Evolutionary conservation across 2,113 vertebrate genomes (phyloP).

Genomic region (Puffinus mauretanicus): DNA sequence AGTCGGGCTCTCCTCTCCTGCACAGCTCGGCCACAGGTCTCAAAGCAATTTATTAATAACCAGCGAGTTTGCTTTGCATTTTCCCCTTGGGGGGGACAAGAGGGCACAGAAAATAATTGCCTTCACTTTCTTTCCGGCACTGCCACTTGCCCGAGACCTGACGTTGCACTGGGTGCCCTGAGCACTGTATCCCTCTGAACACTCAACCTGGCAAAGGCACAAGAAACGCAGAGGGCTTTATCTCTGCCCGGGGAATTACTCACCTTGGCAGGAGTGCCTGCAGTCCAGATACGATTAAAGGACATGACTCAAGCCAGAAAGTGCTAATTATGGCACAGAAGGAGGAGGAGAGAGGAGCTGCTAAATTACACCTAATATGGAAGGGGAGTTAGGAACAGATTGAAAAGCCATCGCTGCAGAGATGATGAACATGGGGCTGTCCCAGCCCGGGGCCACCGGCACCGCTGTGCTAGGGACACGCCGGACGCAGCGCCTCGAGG

Average conservation of each 20-base stretch:
- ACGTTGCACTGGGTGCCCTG: accelerated
- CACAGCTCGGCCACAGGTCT: accelerated
- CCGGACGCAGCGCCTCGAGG: accelerated
- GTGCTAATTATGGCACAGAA: not conserved
- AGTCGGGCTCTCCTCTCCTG: not conserved
- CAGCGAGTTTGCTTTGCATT: not conserved
- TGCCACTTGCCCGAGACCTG: not conserved
- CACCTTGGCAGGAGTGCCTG: not conserved
- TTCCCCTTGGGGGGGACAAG: not conserved
- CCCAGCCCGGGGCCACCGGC: not conserved
- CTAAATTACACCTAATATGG: not conserved
- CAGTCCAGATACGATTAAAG: not conserved
- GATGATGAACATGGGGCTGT: not conserved
- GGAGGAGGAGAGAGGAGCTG: not conserved
- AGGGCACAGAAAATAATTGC: not conserved
- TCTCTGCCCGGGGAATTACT: not conserved
- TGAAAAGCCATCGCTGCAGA: not conserved
- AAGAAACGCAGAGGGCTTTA: not conserved
- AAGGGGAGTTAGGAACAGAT: not conserved
- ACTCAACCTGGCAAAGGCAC: not conserved
- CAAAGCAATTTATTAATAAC: not conserved
- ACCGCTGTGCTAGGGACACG: not conserved
- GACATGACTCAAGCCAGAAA: not conserved
- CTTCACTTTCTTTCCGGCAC: not conserved
- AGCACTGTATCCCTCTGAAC: not conserved